phyloP scores from a whole-genome alignment of 1,140 invertebrate genomes.

The Drosophila truncata region DNA sequence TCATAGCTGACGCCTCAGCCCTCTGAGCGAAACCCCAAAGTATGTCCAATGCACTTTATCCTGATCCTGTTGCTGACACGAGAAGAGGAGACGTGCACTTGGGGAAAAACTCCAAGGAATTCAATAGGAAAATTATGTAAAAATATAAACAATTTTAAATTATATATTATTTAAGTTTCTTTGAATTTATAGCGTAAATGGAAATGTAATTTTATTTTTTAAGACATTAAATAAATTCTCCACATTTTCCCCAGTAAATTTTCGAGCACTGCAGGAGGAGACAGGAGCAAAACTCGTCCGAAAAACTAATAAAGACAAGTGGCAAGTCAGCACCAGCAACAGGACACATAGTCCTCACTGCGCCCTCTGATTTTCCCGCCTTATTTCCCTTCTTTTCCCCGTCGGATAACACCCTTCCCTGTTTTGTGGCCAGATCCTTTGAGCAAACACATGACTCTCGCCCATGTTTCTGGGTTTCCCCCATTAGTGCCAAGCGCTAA shows the following conservation, averaged over 20 bases:
- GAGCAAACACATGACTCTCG: constrained; percentile 72
- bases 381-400: neutral
- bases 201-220: neutral
- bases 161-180: neutral
- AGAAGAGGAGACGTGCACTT: constrained; percentile 6
- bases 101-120: neutral
- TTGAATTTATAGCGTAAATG: neutral
- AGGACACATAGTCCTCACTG: constrained; percentile 18
- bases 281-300: constrained; percentile 56
- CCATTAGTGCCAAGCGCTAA: constrained; percentile 80
- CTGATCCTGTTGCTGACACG: constrained; percentile 56
- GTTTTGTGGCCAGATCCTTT: constrained; percentile 56
- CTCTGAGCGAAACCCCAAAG: constrained; percentile 37
- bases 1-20: neutral
- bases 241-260: neutral
- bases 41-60: constrained; percentile 64
- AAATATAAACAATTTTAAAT: neutral
- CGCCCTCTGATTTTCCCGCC: constrained; percentile 2
- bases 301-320: constrained; percentile 83
- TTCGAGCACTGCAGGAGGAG: constrained; percentile 11
- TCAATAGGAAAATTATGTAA: neutral
- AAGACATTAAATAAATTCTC: neutral
- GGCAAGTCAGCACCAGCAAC: constrained; percentile 69
- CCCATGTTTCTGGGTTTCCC: constrained; percentile 18
- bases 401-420: constrained; percentile 1